Conservation (phyloP, 2,113 vertebrate genomes). For the Eublepharis macularius region DNA sequence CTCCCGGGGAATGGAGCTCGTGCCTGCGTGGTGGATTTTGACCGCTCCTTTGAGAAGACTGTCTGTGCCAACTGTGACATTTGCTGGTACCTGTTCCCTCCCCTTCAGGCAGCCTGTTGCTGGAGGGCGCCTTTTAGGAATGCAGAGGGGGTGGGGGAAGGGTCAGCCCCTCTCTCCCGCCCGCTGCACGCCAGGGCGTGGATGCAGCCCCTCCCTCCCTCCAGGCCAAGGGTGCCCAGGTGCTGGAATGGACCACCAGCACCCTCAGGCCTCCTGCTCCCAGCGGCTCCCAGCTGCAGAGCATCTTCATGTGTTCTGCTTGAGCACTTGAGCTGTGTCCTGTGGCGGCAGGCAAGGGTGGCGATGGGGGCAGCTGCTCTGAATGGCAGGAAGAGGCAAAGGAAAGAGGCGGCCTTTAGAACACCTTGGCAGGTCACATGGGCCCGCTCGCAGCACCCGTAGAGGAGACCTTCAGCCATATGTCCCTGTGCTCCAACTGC, state of each 20-base stretch:
- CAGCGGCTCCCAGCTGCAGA: not conserved
- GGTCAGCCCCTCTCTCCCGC: not conserved
- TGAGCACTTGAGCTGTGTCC: too few relatives aligned
- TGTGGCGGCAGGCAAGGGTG: too few relatives aligned
- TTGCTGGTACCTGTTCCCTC: too few relatives aligned
- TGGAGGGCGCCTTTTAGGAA: too few relatives aligned
- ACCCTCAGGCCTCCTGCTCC: not conserved
- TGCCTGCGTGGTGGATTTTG: not conserved
- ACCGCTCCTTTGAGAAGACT: not conserved
- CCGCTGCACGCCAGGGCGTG: too few relatives aligned
- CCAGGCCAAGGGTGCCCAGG: not conserved
- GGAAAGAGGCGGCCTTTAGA: not conserved
- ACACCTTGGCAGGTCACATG: not conserved
- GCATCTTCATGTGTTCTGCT: not conserved
- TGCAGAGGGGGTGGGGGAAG: too few relatives aligned
- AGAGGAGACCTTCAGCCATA: too few relatives aligned
- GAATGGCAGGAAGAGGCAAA: too few relatives aligned
- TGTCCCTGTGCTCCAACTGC: too few relatives aligned
- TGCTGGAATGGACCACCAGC: too few relatives aligned
- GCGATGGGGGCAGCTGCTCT: too few relatives aligned
- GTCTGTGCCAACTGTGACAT: not conserved
- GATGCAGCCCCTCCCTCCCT: not conserved
- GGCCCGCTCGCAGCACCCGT: not conserved
- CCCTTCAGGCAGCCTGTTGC: too few relatives aligned
- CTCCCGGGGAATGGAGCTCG: not conserved